Evolutionary conservation across 1,140 invertebrate species (phyloP).

Genomic region (Parapsyche elsis): DNA sequence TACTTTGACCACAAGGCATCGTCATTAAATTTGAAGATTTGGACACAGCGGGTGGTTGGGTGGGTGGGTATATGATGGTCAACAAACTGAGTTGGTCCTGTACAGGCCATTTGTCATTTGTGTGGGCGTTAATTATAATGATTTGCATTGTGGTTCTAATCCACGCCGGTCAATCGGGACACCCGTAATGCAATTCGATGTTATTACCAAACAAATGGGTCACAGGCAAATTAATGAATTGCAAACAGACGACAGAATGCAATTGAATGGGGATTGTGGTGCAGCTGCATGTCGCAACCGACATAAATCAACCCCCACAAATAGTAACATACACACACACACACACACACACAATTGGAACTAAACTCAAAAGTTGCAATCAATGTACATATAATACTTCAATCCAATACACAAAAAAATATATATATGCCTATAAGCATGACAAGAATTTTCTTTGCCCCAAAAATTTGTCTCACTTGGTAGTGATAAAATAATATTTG

Average conservation of each 20-base stretch:
- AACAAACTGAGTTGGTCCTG: background rate
- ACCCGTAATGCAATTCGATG: conserved; percentile 44
- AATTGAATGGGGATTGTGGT: background rate
- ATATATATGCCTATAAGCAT: no score
- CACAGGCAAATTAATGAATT: conserved; percentile 44
- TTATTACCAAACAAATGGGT: conserved; percentile 45
- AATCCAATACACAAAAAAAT: no score
- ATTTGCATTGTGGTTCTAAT: conserved; percentile 26
- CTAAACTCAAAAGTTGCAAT: background rate
- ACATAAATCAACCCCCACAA: no score
- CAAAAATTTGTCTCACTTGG: no score
- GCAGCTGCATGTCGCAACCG: no score
- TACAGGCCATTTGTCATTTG: background rate
- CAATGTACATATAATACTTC: no score
- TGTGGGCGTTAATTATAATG: conserved; percentile 7
- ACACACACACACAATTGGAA: no score
- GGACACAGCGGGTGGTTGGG: no score
- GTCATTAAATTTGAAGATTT: no score
- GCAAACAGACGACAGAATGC: conserved; percentile 32
- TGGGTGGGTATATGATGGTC: background rate
- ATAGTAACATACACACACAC: background rate
- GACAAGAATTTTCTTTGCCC: no score
- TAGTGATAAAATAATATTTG: no score
- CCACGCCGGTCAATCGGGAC: conserved; percentile 7
- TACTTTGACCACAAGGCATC: no score